phyloP scores from a whole-genome alignment of 2,113 vertebrate species.

The Menura novaehollandiae region DNA sequence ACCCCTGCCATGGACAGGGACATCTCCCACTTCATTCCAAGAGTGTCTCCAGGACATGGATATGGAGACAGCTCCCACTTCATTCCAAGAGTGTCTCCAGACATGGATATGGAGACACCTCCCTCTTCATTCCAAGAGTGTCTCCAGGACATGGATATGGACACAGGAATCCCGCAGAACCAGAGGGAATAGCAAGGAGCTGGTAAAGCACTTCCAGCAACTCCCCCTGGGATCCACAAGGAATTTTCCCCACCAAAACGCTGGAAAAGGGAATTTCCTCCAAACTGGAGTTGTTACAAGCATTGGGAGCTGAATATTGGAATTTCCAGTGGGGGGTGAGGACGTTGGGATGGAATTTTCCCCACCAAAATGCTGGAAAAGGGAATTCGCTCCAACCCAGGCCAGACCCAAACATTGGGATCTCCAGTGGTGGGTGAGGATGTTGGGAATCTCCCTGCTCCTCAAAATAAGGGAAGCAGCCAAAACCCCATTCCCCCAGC shows the following conservation, averaged over 20 bases:
- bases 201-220: background rate
- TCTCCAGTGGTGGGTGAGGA: background rate
- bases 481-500: background rate
- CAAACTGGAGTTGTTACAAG: no score
- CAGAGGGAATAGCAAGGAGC: background rate
- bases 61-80: background rate
- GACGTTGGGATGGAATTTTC: background rate
- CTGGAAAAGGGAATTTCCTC: background rate
- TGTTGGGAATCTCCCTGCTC: background rate
- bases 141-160: background rate
- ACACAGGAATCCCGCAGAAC: background rate
- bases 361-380: rapidly evolving
- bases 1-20: background rate
- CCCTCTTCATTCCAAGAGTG: rapidly evolving
- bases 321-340: background rate
- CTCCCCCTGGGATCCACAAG: background rate
- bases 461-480: background rate
- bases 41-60: background rate
- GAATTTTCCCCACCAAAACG: background rate
- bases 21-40: background rate
- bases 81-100: background rate
- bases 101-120: background rate
- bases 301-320: rapidly evolving
- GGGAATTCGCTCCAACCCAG: background rate
- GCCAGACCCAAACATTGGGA: background rate